Evolutionary conservation across 2,797 vertebrate genomes (phyloP).

Genomic region (Danio choprae): DNA sequence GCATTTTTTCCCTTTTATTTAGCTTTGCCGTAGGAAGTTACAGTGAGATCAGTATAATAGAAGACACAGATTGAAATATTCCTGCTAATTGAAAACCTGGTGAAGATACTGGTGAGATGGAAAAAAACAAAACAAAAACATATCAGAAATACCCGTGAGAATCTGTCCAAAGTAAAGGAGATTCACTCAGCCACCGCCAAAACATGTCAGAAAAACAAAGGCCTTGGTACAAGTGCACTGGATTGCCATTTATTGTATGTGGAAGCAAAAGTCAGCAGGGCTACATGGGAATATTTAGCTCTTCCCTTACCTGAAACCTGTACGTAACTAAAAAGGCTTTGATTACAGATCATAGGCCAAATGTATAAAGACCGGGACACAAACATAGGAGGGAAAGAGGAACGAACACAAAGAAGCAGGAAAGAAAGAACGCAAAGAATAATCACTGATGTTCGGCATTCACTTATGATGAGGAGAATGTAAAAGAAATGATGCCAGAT

Average conservation of each 20-base stretch:
- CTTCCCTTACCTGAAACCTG: conserved; percentile 42
- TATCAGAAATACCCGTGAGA: conserved; percentile 55
- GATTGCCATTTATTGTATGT: conserved; percentile 44
- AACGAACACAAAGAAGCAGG: conserved; percentile 32
- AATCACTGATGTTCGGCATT: conserved; percentile 60
- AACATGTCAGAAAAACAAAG: conserved; percentile 22
- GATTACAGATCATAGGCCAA: conserved; percentile 33
- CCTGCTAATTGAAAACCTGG: conserved; percentile 57
- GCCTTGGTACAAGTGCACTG: conserved; percentile 42
- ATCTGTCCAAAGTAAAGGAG: conserved; percentile 47
- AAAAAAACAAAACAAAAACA: conserved; percentile 32
- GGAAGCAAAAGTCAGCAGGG: conserved; percentile 44
- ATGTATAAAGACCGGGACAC: conserved; percentile 3
- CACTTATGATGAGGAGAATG: conserved; percentile 86
- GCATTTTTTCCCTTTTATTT: conserved; percentile 58
- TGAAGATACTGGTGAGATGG: conserved; percentile 52
- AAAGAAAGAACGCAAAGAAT: conserved; percentile 43
- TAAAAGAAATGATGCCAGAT: conserved; percentile 96
- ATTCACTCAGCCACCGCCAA: conserved; percentile 41
- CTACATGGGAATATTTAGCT: conserved; percentile 33
- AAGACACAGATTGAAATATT: conserved; percentile 54
- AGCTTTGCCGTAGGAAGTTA: conserved; percentile 57
- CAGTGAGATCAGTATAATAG: conserved; percentile 61
- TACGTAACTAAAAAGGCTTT: conserved; percentile 35
- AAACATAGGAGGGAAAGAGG: conserved; percentile 2